Evolutionary conservation across 1,140 invertebrate genomes (phyloP), one percentile per base, ranked within the genome.

Genomic region (Drosophila parabipectinata): DNA sequence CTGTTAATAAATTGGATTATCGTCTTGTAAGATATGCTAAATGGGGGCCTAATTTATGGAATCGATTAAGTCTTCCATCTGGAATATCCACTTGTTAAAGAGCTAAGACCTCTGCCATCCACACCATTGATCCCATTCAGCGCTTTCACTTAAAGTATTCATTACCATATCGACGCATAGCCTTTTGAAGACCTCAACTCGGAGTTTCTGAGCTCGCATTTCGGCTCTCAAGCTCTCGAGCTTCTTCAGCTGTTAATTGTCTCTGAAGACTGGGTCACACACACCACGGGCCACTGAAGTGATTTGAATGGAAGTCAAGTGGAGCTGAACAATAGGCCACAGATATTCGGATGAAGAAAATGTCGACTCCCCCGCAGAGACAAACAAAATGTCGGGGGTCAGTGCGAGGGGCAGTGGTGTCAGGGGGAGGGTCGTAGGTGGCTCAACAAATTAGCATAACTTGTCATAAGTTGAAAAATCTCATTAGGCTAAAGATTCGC

Each of bases 401-500:
- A 48, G 1, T 44, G 39, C 4, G 18, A 9, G 44, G 2, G 44
- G 44, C 2, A 3, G 7, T 9, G 26, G 21, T 4, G 1, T 10
- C 8, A 39, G 1, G 30, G 30, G 50, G 50, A 39, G 52, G 28
- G 59, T 64, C 63, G 81, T 83, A 79, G 77, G 75, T 82, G 77
- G 47, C 58, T 60, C 56, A 68, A 69, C 47, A 82, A 88, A 88
- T 88, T 88, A 89, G 83, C 83, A 88, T 88, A 88, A 88, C 83
- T 88, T 88, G 83, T 88, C 83, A 88, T 88, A 88, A 88, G 84
- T 88, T 88, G 79, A 88, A 88, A 88, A 88, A 88, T 88, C 83
- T 83, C 83, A 88, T 88, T 88, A 88, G 83, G 84, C 83, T 60
- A 77, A 78, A 81, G 61, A 69, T 74, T 73, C 72, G 61, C 37